Base-by-base conservation (phyloP, 2,113 vertebrate species). In the Dascyllus trimaculatus region DNA sequence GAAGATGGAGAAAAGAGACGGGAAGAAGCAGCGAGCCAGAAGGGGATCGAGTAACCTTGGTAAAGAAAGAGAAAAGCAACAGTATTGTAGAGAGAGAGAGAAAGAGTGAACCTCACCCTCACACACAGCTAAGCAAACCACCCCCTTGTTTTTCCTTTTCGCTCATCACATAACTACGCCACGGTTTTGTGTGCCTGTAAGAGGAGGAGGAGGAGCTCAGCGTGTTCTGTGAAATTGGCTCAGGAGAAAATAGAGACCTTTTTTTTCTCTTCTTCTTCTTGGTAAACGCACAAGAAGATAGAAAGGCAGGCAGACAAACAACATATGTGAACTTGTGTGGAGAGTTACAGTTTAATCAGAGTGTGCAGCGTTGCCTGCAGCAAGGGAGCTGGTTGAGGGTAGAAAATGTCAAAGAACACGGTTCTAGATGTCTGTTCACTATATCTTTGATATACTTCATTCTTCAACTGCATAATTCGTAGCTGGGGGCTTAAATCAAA, bases 101-200 rank as follows among this genome's bases (percentile, higher is more conserved):
- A 72, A 65, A 66, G 61, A 71, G 72, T 78, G 80, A 85, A 77
- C 68, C 71, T 85, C 45, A 51, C 75, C 68, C 71, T 85, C 45
- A 51, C 77, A 73, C 77, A 85, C 82, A 89, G 85, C 74, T 87
- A 83, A 70, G 67, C 77, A 89, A 90, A 84, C 77, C 75, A 62
- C 68, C 77, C 57, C 22, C 71, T 75, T 85, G 80, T 73, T 91
- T 87, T 86, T 74, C 48, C 57, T 71, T 82, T 67, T 79, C 29
- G 25, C 74, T 73, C 72, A 58, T 73, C 86, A 69, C 81, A 81
- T 70, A 81, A 79, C 81, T 79, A 59, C 73, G 56, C 71, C 67
- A 53, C 24, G 5, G 59, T 71, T 64, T 79, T 82, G 77, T 84
- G 70, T 72, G 68, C 64, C 58, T n/a, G 71, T 56, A 54, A 84